These are phyloP conservation scores for Tapirus indicus DNA, from an alignment of 2,797 vertebrate genomes.

Conservation along the genomic window DNA sequence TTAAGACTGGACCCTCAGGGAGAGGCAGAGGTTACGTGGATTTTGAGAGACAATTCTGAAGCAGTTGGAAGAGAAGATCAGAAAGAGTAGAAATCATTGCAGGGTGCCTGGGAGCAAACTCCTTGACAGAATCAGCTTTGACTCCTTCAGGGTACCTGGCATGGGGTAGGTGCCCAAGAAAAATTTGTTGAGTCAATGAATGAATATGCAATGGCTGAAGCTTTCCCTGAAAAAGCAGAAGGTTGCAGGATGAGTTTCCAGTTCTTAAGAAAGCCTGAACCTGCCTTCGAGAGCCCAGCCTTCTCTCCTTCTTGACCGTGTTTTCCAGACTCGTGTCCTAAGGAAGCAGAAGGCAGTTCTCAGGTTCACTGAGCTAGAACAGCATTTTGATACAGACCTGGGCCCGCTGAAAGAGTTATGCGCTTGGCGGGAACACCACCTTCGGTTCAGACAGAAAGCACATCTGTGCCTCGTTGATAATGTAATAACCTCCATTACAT, in stretches of 20 bases:
- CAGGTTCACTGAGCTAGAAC: constrained; percentile 88
- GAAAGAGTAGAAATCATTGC: neutral
- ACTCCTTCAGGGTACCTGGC: neutral
- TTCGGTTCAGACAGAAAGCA: constrained; percentile 88
- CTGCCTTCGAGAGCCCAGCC: constrained; percentile 30
- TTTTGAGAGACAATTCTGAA: constrained; percentile 8
- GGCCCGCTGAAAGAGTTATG: constrained; percentile 82
- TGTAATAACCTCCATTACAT: constrained; percentile 87
- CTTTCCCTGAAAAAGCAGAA: neutral
- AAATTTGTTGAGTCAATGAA: neutral
- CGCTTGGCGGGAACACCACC: constrained; percentile 84
- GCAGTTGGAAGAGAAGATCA: neutral
- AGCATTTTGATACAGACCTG: constrained; percentile 82
- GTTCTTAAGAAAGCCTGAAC: constrained; percentile 4
- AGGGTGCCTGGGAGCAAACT: neutral
- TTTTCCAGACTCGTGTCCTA: constrained; percentile 57
- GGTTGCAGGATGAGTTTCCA: neutral
- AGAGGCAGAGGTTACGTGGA: neutral
- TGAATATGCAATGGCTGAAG: no score
- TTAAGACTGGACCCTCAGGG: neutral
- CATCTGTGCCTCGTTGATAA: constrained; percentile 91
- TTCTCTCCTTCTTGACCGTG: constrained; percentile 48
- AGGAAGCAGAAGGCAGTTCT: constrained; percentile 87
- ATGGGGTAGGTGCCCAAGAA: neutral
- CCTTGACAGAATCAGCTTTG: neutral